Evolutionary conservation across 2,797 vertebrate species (phyloP).

Genomic region (Scleropages formosus): DNA sequence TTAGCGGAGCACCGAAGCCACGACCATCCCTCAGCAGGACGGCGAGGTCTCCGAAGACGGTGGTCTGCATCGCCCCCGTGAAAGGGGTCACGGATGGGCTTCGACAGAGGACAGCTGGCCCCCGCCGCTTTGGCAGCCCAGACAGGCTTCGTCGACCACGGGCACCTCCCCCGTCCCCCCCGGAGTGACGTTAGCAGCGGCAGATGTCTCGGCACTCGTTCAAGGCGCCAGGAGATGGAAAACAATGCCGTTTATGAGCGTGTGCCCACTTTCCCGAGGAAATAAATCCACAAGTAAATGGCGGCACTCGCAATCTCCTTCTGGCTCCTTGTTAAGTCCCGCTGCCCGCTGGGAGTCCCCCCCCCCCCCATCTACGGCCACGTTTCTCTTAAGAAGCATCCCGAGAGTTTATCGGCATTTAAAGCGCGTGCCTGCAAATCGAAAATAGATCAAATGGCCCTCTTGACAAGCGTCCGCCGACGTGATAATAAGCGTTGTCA

Average conservation of each 20-base stretch:
- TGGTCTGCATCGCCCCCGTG: too few species aligned
- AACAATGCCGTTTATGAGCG: background rate
- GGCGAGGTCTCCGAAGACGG: too few species aligned
- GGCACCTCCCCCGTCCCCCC: slow-evolving; percentile 13
- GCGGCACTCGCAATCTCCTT: background rate
- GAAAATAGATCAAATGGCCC: background rate
- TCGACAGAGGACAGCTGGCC: too few species aligned
- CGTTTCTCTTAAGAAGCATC: background rate
- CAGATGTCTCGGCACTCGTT: slow-evolving; percentile 14
- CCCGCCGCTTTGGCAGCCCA: too few species aligned
- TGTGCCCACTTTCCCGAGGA: background rate
- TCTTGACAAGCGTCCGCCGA: slow-evolving; percentile 34
- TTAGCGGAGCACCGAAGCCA: too few species aligned
- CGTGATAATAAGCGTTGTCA: slow-evolving; percentile 40
- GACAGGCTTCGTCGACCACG: background rate
- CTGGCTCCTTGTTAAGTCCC: background rate
- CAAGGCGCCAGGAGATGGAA: background rate
- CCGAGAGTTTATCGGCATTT: background rate
- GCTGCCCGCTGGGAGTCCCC: too few species aligned
- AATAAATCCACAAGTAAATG: background rate
- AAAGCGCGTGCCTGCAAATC: background rate
- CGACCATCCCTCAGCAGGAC: too few species aligned
- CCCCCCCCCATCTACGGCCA: background rate
- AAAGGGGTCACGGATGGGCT: too few species aligned
- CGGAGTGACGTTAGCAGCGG: slow-evolving; percentile 3